These are phyloP conservation scores for Drosophila sturtevanti DNA, from an alignment of 1,140 invertebrate genomes.

Conservation along the genomic window DNA sequence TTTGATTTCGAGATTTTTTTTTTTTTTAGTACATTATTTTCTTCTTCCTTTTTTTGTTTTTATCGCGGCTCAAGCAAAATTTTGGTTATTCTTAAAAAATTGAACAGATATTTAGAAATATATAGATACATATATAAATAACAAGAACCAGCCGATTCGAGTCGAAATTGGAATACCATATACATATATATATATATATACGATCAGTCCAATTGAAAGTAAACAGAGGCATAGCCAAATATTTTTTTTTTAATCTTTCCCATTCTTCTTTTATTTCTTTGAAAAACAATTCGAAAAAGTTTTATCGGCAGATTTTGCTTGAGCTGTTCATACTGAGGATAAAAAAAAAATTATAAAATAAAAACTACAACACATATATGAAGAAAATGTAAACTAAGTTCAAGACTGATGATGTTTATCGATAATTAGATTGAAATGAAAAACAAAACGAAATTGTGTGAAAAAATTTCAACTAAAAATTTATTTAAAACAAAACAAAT, in stretches of 20 bases:
- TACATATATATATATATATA: background rate
- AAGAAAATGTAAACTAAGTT: conserved; percentile 74
- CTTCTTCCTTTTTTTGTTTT: background rate
- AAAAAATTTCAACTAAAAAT: conserved; percentile 55
- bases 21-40: background rate
- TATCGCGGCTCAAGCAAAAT: background rate
- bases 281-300: background rate
- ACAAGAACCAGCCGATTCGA: no score
- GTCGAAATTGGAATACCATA: no score
- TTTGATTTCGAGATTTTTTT: background rate
- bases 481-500: conserved; percentile 56
- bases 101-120: no score
- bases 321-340: conserved; percentile 13
- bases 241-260: no score
- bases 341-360: conserved; percentile 24
- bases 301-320: background rate
- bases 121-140: background rate
- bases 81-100: background rate
- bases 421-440: conserved; percentile 60
- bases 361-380: conserved; percentile 11
- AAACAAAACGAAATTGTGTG: conserved; percentile 44
- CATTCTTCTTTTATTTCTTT: no score
- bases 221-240: background rate
- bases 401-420: conserved; percentile 82
- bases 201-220: background rate